These are phyloP conservation scores for Pollenia angustigena DNA, from an alignment of 2,888 invertebrate genomes.

Conservation along the genomic window DNA sequence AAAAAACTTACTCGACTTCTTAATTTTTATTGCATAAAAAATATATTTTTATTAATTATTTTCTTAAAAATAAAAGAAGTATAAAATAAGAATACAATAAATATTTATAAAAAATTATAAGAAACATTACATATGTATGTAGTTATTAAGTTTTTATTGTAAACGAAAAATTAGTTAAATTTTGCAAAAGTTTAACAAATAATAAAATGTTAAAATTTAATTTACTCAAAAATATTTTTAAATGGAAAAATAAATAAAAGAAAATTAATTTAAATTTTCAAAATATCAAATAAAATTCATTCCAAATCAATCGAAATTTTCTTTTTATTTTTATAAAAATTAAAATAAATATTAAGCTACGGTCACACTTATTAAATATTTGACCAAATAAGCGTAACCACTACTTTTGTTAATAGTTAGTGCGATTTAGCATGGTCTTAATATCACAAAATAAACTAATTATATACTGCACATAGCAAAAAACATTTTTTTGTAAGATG, in stretches of 20 bases:
- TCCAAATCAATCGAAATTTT: constrained; percentile 17
- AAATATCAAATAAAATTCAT: constrained; percentile 39
- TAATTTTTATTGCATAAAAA: constrained; percentile 6
- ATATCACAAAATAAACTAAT: too few relatives aligned
- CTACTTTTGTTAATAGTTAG: too few relatives aligned
- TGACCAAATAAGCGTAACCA: too few relatives aligned
- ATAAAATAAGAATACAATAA: constrained; percentile 32
- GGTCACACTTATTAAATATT: too few relatives aligned
- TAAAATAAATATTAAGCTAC: too few relatives aligned
- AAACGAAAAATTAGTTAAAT: constrained; percentile 46
- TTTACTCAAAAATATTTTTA: constrained; percentile 36
- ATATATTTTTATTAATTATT: constrained; percentile 14
- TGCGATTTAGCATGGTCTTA: too few relatives aligned
- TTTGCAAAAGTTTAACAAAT: constrained; percentile 47
- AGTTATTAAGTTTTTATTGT: constrained; percentile 49
- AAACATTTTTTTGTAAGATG: too few relatives aligned
- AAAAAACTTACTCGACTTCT: constrained; percentile 14
- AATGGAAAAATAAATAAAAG: constrained; percentile 31
- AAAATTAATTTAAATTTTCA: constrained; percentile 15
- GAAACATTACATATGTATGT: neutral
- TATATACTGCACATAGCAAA: too few relatives aligned
- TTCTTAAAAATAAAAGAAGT: constrained; percentile 9
- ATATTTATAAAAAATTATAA: constrained; percentile 28
- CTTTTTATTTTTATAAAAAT: neutral
- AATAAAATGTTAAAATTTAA: constrained; percentile 11